Conservation (phyloP, 2,797 vertebrate species). For the Cossypha heuglini region DNA sequence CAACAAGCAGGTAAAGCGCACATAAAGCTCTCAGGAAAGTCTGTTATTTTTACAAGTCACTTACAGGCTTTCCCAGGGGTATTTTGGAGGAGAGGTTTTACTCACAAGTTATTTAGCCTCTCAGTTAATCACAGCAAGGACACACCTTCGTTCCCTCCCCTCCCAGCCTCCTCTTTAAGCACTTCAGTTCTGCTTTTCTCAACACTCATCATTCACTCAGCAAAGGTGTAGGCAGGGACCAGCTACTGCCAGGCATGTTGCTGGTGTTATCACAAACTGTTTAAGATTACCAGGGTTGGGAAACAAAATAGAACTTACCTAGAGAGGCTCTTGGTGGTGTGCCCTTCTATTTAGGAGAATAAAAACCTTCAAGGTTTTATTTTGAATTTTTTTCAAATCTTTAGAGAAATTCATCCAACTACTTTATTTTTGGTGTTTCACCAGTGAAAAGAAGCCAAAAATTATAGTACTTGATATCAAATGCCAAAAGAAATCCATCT, state of each 20-base stretch:
- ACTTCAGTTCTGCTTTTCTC: not conserved
- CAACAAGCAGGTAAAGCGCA: conserved; percentile 90
- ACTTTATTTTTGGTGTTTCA: not conserved
- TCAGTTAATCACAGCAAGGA: not conserved
- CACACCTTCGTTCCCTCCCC: not conserved
- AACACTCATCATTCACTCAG: not conserved
- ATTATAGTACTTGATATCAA: not conserved
- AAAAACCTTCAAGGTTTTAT: not conserved
- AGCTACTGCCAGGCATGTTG: not conserved
- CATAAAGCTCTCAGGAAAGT: not conserved
- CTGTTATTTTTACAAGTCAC: not conserved
- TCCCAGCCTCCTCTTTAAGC: conserved; percentile 59
- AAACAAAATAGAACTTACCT: fast-evolving
- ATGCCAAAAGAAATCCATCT: not conserved
- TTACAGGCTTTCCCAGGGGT: not conserved
- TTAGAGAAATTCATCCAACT: not conserved
- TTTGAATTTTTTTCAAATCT: not conserved
- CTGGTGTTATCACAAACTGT: not conserved
- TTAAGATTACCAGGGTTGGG: not conserved
- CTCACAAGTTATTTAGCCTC: not conserved
- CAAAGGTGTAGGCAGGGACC: not conserved
- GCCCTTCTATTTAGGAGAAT: not conserved
- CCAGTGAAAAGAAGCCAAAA: not conserved
- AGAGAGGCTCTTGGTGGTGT: fast-evolving
- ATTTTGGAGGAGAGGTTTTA: not conserved